Evolutionary conservation across 2,113 vertebrate genomes (phyloP), one percentile per base, ranked within the genome.

Genomic region (Hemiprocne comata): DNA sequence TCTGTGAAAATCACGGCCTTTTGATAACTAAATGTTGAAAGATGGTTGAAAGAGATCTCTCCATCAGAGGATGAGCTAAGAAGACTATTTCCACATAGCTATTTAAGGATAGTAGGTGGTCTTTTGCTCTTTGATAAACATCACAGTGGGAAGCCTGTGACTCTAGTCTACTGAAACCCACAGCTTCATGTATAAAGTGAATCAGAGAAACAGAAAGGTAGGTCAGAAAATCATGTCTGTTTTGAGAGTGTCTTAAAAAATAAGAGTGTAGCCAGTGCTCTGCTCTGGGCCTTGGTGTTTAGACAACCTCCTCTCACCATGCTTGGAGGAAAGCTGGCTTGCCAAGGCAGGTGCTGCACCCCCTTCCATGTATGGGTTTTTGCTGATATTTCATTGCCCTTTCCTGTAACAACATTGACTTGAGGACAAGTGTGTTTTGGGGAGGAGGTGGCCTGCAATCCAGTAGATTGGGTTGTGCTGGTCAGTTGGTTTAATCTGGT

Each of bases 221-320:
- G 18, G 44, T 85, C 18, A 58, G 50, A 87, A 96, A 76, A 40
- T 65, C 13, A 33, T 18, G 40, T 42, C 75, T 85, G 5, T 46
- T 77, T 73, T 48, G 46, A 55, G 64, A 74, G 16, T 7, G 20
- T 67, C 71, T 73, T 83, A 36, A 54, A 20, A 58, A 83, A n/a
- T 10, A 50, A 31, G 75, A 48, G 31, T 0, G 0, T 61, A 64
- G 61, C 11, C 25, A 42, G 34, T 51, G 31, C 44, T 50, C 16
- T 86, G 23, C 40, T 72, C 17, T 62, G 76, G 31, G n/a, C 6
- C 7, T 28, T 66, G 40, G 18, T 84, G n/a, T 58, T 79, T 38
- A 60, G 36, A 10, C 3, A 12, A 13, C 67, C 26, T 69, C 33
- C 26, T 77, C 55, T 34, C n/a, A 53, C 67, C 31, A 2, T 9